Evolutionary conservation across 2,113 vertebrate genomes (phyloP).

Genomic region (Pseudopipra pipra): DNA sequence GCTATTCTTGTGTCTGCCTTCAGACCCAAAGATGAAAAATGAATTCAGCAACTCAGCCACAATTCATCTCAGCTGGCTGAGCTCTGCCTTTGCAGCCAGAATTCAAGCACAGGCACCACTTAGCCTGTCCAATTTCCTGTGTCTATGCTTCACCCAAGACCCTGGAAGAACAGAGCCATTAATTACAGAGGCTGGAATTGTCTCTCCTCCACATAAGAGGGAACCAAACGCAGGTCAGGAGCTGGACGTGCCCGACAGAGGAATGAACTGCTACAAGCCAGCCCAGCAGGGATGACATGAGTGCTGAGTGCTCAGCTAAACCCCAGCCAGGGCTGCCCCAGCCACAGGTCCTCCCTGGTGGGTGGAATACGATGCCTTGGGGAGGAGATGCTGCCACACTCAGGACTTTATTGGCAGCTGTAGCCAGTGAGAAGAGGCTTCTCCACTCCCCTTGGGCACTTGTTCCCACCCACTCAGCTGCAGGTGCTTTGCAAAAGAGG

Average conservation of each 20-base stretch:
- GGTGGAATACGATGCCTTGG: not conserved
- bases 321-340: not conserved
- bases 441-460: not conserved
- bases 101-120: not conserved
- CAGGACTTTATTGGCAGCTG: not conserved
- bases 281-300: not conserved
- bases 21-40: not conserved
- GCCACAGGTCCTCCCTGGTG: not conserved
- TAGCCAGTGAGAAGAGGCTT: not conserved
- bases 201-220: not conserved
- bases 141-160: not conserved
- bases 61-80: not conserved
- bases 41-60: not conserved
- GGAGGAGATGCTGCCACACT: not conserved
- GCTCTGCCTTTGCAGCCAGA: not conserved
- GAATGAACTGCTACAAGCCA: not conserved
- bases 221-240: not conserved
- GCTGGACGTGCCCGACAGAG: not conserved
- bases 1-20: not conserved
- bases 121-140: conserved; percentile 7
- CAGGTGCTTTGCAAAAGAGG: not conserved
- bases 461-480: not conserved
- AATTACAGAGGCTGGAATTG: conserved; percentile 44
- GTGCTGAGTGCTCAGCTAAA: not conserved
- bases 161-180: not conserved